A percentile compares a stretch with the other conserved stretches of the same genome.
Conservation (phyloP, 2,797 vertebrate species). For the Betta splendens region DNA sequence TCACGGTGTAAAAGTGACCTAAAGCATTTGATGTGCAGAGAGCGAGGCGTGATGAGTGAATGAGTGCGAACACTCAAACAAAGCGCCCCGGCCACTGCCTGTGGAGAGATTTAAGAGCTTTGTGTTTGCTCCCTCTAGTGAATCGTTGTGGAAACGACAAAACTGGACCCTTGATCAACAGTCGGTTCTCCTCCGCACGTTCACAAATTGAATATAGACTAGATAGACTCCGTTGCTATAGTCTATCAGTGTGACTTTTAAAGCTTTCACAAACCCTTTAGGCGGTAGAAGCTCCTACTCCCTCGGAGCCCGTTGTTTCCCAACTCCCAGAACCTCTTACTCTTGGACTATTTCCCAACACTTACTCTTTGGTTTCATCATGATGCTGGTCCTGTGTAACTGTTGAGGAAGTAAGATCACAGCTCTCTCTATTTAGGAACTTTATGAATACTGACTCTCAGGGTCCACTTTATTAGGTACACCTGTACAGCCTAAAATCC, state of each 20-base stretch:
- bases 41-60: background rate
- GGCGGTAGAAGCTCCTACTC: conserved; percentile 28
- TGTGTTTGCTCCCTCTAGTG: conserved; percentile 83
- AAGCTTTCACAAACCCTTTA: conserved; percentile 26
- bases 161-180: conserved; percentile 36
- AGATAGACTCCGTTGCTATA: background rate
- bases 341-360: conserved; percentile 30
- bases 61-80: conserved; percentile 2
- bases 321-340: conserved; percentile 49
- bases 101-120: conserved; percentile 25
- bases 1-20: background rate
- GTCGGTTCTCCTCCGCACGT: background rate
- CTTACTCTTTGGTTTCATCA: conserved; percentile 80
- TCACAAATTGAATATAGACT: background rate
- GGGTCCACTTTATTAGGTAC: no score
- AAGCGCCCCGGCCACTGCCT: conserved; percentile 3
- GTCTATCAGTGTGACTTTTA: background rate
- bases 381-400: conserved; percentile 45
- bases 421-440: conserved; percentile 24
- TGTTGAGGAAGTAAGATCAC: conserved; percentile 48
- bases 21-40: background rate
- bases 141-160: conserved; percentile 65
- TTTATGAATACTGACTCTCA: background rate
- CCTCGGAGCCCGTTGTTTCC: conserved; percentile 42
- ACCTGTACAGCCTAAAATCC: no score